A percentile compares a stretch with the other conserved stretches of the same genome.
These are phyloP conservation scores for Phoxinus phoxinus DNA, from an alignment of 2,113 vertebrate species.

Conservation along the genomic window DNA sequence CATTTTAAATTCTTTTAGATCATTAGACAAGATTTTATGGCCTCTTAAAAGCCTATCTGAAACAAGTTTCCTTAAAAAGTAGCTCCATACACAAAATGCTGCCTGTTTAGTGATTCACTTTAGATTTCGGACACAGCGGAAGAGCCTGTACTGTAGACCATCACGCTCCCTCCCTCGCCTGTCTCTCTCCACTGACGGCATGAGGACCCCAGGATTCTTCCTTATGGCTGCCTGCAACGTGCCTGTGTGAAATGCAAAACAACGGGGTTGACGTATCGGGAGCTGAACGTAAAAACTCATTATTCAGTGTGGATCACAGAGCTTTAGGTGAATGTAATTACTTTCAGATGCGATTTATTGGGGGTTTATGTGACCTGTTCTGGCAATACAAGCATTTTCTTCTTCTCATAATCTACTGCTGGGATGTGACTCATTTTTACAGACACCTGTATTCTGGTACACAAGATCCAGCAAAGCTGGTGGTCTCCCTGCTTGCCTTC, in stretches of 20 bases:
- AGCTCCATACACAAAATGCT: neutral
- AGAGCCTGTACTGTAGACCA: neutral
- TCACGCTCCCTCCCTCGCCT: neutral
- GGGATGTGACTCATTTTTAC: constrained; percentile 16
- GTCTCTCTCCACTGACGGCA: neutral
- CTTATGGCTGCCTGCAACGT: constrained; percentile 66
- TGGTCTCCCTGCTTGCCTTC: constrained; percentile 64
- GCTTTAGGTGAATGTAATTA: constrained; percentile 21
- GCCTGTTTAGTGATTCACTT: neutral
- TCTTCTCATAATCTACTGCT: constrained; percentile 20
- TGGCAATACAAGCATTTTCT: neutral
- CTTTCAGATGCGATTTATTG: neutral
- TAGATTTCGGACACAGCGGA: neutral
- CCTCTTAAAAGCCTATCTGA: neutral
- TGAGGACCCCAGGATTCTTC: constrained; percentile 40
- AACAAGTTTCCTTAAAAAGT: neutral
- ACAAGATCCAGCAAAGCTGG: constrained; percentile 59
- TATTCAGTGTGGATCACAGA: neutral
- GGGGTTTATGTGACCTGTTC: constrained; percentile 26
- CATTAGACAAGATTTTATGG: neutral
- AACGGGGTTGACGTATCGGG: neutral
- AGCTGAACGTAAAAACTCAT: neutral
- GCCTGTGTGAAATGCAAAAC: constrained; percentile 74
- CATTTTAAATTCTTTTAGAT: neutral
- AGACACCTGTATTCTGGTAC: constrained; percentile 14